Evolutionary conservation across 2,888 invertebrate species (phyloP), one percentile per base, ranked within the genome.

Genomic region (Exephanes ischioxanthus): DNA sequence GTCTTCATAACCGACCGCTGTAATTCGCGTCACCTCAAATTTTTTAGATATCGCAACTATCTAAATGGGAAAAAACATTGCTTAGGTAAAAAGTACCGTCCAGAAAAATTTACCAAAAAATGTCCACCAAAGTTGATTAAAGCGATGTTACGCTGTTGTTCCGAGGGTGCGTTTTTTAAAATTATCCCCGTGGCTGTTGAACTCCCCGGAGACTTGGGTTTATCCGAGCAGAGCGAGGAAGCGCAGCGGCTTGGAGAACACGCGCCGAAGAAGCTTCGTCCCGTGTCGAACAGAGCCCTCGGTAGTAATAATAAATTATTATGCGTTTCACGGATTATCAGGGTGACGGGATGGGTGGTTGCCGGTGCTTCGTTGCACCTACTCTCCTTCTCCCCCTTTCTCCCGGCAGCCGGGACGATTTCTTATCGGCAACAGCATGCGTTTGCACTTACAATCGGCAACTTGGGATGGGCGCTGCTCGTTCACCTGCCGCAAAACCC

Each of bases 391-490:
- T 58, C 26, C 58, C 58, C 26, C 58, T 22, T 22, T 26, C 58
- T 22, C 58, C 22, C 4, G 58, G 58, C 58, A 5, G 48, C 30
- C 72, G 48, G 48, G 75, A 70, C 48, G 87, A 80, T 80, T 82
- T 67, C 89, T 91, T 92, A 91, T 91, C 91, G 83, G 82, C 83
- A 71, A 83, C 82, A 90, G 92, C 91, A 91, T 91, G 91, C 88
- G 87, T 91, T 91, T 91, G 91, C 91, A 91, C 92, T 91, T 91
- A 90, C 80, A 85, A 85, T 87, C 87, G 80, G 85, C 72, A 80
- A 83, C 67, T 61, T 68, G 61, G 70, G 41, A 61, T 26, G 83
- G 73, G 73, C 72, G 55, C 48, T 33, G 22, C 19, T 68, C 68
- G 61, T 73, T 75, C 79, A 79, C 61, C 73, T 75, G 61, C 68